These are phyloP conservation scores for Pitangus sulphuratus DNA, from an alignment of 2,797 vertebrate species.

Conservation along the genomic window DNA sequence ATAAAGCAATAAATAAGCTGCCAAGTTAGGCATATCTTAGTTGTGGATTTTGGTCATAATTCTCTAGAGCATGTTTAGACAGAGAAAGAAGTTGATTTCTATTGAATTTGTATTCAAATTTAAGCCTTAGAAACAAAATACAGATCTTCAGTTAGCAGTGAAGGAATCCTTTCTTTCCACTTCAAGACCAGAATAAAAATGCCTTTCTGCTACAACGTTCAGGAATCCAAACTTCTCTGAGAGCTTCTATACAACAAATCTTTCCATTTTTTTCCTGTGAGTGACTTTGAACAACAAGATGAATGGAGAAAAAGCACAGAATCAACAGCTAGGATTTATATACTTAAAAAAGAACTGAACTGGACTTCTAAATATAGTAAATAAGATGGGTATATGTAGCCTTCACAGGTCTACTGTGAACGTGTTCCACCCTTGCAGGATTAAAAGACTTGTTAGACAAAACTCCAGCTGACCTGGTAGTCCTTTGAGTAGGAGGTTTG, in stretches of 20 bases:
- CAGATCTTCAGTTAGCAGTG: neutral
- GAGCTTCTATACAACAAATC: neutral
- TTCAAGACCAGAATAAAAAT: neutral
- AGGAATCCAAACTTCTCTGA: neutral
- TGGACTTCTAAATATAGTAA: neutral
- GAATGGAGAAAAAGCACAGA: neutral
- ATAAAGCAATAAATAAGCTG: conserved; percentile 66
- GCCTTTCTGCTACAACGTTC: neutral
- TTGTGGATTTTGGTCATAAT: conserved; percentile 40
- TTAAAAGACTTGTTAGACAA: neutral
- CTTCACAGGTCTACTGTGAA: rapidly evolving
- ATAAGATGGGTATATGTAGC: neutral
- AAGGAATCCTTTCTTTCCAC: neutral
- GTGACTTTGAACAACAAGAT: neutral
- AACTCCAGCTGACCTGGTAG: neutral
- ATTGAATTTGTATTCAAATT: conserved; percentile 57
- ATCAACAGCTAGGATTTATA: neutral
- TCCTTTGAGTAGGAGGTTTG: neutral
- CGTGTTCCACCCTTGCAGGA: neutral
- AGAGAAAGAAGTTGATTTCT: conserved; percentile 59
- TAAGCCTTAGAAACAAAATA: conserved; percentile 18
- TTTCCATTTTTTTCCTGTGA: neutral
- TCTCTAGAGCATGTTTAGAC: conserved; percentile 17
- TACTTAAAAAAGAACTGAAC: neutral
- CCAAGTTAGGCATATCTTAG: conserved; percentile 39